A percentile compares a stretch with the other conserved stretches of the same genome.
Evolutionary conservation across 2,113 vertebrate species (phyloP).

Genomic region (Neolamprologus cancellatus): DNA sequence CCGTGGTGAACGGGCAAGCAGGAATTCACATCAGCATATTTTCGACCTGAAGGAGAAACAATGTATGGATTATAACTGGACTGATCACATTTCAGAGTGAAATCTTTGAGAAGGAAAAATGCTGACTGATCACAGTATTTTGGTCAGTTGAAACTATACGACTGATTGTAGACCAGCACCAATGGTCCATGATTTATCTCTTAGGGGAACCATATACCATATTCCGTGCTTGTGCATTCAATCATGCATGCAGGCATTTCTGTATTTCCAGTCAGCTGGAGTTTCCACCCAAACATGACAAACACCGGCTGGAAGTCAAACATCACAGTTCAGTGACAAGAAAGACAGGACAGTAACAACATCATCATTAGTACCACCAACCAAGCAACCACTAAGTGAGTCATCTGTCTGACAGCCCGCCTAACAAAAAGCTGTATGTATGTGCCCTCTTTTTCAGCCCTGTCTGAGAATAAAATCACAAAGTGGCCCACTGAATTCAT

Average conservation of each 20-base stretch:
- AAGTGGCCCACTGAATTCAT: not conserved
- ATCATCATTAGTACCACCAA: not conserved
- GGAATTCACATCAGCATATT: constrained; percentile 9
- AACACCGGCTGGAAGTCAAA: not conserved
- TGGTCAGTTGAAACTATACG: not conserved
- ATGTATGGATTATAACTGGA: not conserved
- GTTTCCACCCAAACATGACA: not conserved
- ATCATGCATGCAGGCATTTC: not conserved
- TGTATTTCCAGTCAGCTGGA: not conserved
- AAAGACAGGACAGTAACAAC: not conserved
- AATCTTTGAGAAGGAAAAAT: not conserved
- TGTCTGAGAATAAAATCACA: constrained; percentile 1
- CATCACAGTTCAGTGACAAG: not conserved
- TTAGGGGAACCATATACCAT: not conserved
- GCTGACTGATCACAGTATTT: not conserved
- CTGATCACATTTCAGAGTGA: not conserved
- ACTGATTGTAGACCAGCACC: not conserved
- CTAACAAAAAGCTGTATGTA: constrained; percentile 3
- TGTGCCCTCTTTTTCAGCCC: constrained; percentile 15
- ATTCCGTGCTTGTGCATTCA: not conserved
- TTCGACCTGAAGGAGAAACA: not conserved
- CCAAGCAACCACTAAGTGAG: constrained; percentile 14
- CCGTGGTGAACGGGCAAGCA: not conserved
- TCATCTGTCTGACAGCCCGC: constrained; percentile 16
- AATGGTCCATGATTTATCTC: fast-evolving